Evolutionary conservation across 2,888 invertebrate genomes (phyloP).

Genomic region (Phyllotreta striolata): DNA sequence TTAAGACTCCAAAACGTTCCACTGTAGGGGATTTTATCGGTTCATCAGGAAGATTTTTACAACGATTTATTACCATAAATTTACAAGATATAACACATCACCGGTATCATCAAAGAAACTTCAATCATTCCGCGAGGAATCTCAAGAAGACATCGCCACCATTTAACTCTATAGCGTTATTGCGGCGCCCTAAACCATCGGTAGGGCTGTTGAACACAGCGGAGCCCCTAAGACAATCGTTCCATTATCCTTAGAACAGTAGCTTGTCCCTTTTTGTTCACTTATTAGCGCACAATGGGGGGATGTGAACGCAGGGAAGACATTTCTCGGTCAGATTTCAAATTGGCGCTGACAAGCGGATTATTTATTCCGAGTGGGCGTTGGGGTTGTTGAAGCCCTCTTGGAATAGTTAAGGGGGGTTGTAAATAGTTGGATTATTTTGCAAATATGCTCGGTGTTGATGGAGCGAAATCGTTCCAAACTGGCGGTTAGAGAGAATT

Average conservation of each 20-base stretch:
- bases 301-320: constrained; percentile 43
- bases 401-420: constrained; percentile 4
- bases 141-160: not conserved
- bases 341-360: constrained; percentile 41
- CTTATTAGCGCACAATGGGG: constrained; percentile 44
- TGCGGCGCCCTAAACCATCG: constrained; percentile 2
- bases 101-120: no score
- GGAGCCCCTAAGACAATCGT: constrained; percentile 25
- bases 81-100: no score
- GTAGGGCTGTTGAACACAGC: constrained; percentile 19
- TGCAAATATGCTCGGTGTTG: no score
- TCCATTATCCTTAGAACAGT: constrained; percentile 32
- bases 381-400: constrained; percentile 2
- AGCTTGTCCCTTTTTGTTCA: constrained; percentile 39
- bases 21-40: not conserved
- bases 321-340: constrained; percentile 45
- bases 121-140: not conserved
- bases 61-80: no score
- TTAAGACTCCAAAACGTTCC: constrained; percentile 1
- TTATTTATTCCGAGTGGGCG: constrained; percentile 41
- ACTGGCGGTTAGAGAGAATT: no score
- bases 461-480: no score
- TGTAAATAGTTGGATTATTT: not conserved
- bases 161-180: constrained; percentile 13
- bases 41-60: no score